phyloP scores from a whole-genome alignment of 2,888 invertebrate genomes.

The Trissoscelio sp. region DNA sequence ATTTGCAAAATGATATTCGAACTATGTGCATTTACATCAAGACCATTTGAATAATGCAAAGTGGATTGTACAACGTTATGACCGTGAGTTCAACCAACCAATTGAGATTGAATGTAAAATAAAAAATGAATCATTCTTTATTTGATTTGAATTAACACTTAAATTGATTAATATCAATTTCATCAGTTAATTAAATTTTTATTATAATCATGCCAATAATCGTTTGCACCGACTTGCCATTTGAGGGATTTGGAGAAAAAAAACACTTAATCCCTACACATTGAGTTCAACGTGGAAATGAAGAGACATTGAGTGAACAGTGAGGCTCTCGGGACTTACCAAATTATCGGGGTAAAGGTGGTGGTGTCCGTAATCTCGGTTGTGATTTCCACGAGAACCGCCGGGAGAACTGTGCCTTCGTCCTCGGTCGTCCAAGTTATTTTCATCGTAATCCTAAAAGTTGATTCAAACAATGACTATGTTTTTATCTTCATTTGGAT shows the following conservation, averaged over 20 bases:
- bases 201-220: too few relatives aligned
- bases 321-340: conserved; percentile 78
- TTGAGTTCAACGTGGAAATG: conserved; percentile 54
- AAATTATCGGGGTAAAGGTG: conserved; percentile 82
- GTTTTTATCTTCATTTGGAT: too few relatives aligned
- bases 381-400: conserved; percentile 88
- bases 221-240: conserved; percentile 38
- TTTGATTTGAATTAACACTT: too few relatives aligned
- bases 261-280: conserved; percentile 58
- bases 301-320: conserved; percentile 50
- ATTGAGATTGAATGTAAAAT: too few relatives aligned
- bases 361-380: conserved; percentile 83
- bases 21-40: conserved; percentile 1
- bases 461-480: conserved; percentile 56
- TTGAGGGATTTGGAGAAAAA: conserved; percentile 20
- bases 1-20: conserved; percentile 10
- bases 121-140: too few relatives aligned
- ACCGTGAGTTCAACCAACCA: background rate
- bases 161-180: too few relatives aligned
- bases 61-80: conserved; percentile 4
- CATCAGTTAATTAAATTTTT: conserved; percentile 2
- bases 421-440: conserved; percentile 86
- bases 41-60: conserved; percentile 35
- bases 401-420: conserved; percentile 89
- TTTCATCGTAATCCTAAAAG: conserved; percentile 89